Conservation (phyloP, 2,888 invertebrate genomes). For the Malachius bipustulatus region DNA sequence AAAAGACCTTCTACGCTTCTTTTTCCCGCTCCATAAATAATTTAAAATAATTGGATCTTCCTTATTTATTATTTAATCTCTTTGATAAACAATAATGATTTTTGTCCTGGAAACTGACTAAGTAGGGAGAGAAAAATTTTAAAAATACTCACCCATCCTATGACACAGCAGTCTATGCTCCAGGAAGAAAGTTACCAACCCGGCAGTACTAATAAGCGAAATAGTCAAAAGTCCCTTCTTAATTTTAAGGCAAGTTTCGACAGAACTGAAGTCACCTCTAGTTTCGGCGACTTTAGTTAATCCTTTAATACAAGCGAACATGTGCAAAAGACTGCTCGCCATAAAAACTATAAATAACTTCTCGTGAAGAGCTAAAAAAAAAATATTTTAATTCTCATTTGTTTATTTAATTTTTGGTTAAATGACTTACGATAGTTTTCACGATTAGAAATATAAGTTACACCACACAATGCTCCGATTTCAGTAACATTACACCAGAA, state of each 20-base stretch:
- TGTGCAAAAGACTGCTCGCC: constrained; percentile 71
- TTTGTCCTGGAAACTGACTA: too few species aligned
- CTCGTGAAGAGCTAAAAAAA: constrained; percentile 70
- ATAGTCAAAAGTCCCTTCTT: constrained; percentile 67
- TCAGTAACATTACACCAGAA: constrained; percentile 79
- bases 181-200: constrained; percentile 77
- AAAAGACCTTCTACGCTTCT: too few species aligned
- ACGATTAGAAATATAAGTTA: constrained; percentile 85
- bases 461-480: constrained; percentile 75
- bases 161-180: constrained; percentile 82
- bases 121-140: too few species aligned
- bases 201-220: constrained; percentile 68
- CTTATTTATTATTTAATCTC: too few species aligned
- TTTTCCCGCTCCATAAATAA: too few species aligned
- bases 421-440: constrained; percentile 93
- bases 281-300: constrained; percentile 30
- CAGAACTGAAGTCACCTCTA: constrained; percentile 22
- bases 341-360: constrained; percentile 87
- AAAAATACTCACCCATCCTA: constrained; percentile 74
- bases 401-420: too few species aligned
- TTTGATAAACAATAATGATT: too few species aligned
- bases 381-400: not conserved
- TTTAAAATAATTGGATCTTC: too few species aligned
- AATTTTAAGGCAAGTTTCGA: constrained; percentile 28
- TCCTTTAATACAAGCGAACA: constrained; percentile 60